These are phyloP conservation scores for Pocillopora meandrina DNA, from an alignment of 92 coral and sea anemone genomes.

Conservation along the genomic window DNA sequence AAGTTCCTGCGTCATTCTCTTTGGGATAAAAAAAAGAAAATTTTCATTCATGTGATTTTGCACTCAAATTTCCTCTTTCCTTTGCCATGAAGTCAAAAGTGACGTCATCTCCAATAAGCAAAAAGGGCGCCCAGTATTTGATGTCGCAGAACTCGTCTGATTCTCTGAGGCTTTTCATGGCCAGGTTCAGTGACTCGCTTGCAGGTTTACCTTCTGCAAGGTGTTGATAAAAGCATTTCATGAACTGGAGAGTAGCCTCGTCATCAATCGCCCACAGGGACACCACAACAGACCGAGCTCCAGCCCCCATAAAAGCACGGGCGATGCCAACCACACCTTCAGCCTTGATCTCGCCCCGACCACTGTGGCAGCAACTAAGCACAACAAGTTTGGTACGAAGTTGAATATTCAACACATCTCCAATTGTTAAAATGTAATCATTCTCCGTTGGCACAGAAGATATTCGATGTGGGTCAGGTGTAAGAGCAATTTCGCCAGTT, in stretches of 20 bases:
- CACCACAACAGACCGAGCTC: neutral
- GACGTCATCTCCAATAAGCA: neutral
- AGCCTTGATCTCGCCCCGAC: neutral
- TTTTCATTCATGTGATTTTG: no score
- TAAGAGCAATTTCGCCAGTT: slow-evolving; percentile 7
- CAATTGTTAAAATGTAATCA: neutral
- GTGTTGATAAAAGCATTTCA: neutral
- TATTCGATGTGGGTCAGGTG: neutral
- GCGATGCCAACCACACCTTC: slow-evolving; percentile 1
- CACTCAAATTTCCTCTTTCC: no score
- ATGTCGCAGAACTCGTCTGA: neutral
- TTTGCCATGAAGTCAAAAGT: neutral
- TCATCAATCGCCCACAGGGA: slow-evolving; percentile 1
- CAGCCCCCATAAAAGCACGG: neutral
- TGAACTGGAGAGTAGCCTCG: neutral
- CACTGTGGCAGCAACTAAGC: neutral
- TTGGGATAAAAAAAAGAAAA: no score
- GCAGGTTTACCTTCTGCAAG: neutral
- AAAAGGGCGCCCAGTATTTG: slow-evolving; percentile 5
- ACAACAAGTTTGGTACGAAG: neutral
- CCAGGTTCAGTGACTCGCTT: neutral
- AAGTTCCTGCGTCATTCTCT: no score
- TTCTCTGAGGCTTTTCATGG: slow-evolving; percentile 2
- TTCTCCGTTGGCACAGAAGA: neutral
- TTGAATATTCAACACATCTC: neutral